phyloP scores from a whole-genome alignment of 2,888 invertebrate genomes.

The Ceratothoa steindachneri region DNA sequence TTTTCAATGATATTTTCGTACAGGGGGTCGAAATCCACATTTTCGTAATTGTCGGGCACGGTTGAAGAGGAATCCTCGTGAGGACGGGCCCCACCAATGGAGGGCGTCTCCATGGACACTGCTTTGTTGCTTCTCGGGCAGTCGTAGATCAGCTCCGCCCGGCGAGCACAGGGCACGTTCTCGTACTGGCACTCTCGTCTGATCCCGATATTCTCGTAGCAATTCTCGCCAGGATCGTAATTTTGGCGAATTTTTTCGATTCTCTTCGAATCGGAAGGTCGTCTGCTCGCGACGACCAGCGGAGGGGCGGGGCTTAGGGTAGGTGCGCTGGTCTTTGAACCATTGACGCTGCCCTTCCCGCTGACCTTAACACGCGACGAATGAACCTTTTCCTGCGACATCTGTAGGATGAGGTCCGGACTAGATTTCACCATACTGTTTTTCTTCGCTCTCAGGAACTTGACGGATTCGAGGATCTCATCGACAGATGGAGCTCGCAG shows the following conservation, averaged over 20 bases:
- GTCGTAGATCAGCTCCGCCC: conserved; percentile 46
- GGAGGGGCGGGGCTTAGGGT: conserved; percentile 19
- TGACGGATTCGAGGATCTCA: conserved; percentile 49
- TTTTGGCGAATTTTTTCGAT: background rate
- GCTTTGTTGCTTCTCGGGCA: conserved; percentile 32
- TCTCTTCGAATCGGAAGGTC: background rate
- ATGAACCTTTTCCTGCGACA: conserved; percentile 30
- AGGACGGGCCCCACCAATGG: conserved; percentile 3
- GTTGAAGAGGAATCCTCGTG: conserved; percentile 26
- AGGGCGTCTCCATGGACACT: background rate
- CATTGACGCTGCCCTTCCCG: conserved; percentile 15
- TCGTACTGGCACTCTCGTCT: conserved; percentile 40
- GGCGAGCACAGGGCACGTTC: conserved; percentile 28
- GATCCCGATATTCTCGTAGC: conserved; percentile 40
- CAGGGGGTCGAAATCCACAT: conserved; percentile 33
- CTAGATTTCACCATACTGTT: conserved; percentile 43
- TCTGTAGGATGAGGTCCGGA: conserved; percentile 32
- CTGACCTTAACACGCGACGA: conserved; percentile 30
- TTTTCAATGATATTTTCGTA: conserved; percentile 46
- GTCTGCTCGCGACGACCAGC: background rate
- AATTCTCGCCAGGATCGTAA: conserved; percentile 6
- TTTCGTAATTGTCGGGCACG: conserved; percentile 44
- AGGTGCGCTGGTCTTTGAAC: conserved; percentile 19
- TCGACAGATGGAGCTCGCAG: conserved; percentile 48
- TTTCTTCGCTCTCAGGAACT: conserved; percentile 44